Base-by-base conservation (phyloP, 2,888 invertebrate species). In the Caenorhabditis plicata region DNA sequence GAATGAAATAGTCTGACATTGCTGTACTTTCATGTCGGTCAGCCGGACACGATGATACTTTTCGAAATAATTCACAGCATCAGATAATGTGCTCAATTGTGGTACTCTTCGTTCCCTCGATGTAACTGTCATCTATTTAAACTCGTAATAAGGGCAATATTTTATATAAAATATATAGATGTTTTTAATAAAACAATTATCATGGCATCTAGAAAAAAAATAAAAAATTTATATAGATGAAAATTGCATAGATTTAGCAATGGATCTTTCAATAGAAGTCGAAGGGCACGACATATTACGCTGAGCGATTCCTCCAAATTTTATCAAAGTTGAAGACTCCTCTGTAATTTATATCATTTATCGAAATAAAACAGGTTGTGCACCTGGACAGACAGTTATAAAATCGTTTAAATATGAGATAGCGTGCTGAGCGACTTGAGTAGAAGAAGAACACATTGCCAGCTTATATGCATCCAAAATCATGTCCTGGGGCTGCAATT, bases 1-100 rank as follows among this genome's bases (percentile, higher is more conserved):
- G 71, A 76, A 78, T 3, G 73, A 64, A 1, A 77, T 44, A 2
- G 71, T 57, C 36, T 71, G 68, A 7, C 63, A 58, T 25, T 65
- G 60, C 43, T 55, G 53, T 11, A 60, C 55, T 35, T 55, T 61
- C 61, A 61, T 61, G 48, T 61, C 61, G 11, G 55, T 55, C 8
- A 46, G 23, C 20, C 53, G 32, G 17, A 61, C 36, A 29, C 55
- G 43, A 40, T 46, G 39, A 19, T 55, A 53, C 25, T 61, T 61
- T 27, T 61, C 55, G 17, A 61, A 55, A 27, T 61, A 55, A 1
- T 40, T n/a, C 0, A 15, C 23, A 4, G 61, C 61, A n/a, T 61
- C 55, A 4, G 19, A 1, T n/a, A 35, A 40, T n/a, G 54, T 51
- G 3, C 36, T 35, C 4, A 54, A 41, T 17, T 51, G 43, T 2